Evolutionary conservation across 2,797 vertebrate genomes (phyloP), one percentile per base, ranked within the genome.

Genomic region (Huso huso): DNA sequence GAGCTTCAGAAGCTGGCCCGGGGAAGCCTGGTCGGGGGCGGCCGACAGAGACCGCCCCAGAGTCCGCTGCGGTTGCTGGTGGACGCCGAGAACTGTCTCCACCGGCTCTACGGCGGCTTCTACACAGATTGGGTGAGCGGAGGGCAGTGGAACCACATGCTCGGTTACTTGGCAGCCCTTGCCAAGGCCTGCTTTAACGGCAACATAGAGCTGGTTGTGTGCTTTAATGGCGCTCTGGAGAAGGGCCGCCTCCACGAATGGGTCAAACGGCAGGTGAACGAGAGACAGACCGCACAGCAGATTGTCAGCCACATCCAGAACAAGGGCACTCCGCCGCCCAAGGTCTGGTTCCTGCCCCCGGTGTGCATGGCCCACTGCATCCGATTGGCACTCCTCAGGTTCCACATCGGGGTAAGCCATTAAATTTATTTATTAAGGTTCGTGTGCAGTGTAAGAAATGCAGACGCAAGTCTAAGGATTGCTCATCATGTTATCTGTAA

Each of bases 101-200:
- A 95, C 83, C 93, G 94, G 78, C 93, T 97, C 59, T 97, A 97
- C 82, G 95, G 95, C 58, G 95, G 95, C 78, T 94, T 94, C 83
- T 96, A 96, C 91, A 96, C 93, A 78, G 95, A 95, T 92, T 96
- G 95, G 95, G 94, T 94, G 78, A 93, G 94, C 86, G 95, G 95
- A 61, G 95, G 95, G 74, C 94, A 96, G 75, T 95, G 95, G 95
- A 95, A 95, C 88, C 94, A 97, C 89, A 95, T 97, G 95, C 92
- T 97, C 71, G 93, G 92, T 76, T 97, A 94, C 87, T 87, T 97
- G 86, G 91, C 94, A 66, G 94, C 94, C 50, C 90, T 97, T 65
- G 91, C 93, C 75, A 91, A 93, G 90, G 93, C 94, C 88, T 97
- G 93, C 86, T 92, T 92, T 83, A 84, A 83, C 78, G 93, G 93